phyloP scores from a whole-genome alignment of 2,797 vertebrate genomes.

The Poecilia picta region DNA sequence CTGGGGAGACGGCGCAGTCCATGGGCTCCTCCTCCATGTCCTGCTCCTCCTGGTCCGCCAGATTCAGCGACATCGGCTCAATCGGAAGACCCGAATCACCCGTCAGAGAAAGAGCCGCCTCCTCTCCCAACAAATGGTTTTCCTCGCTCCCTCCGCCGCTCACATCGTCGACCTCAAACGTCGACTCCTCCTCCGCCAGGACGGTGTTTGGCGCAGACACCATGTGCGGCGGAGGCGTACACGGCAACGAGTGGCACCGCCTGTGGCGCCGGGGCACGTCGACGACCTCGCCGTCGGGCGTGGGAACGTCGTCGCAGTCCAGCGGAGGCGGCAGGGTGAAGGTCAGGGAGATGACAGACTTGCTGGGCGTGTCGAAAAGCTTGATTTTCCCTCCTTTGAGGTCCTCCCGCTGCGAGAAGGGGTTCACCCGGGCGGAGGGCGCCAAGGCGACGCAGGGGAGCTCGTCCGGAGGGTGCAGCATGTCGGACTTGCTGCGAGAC shows the following conservation, averaged over 20 bases:
- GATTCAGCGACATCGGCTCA: conserved; percentile 62
- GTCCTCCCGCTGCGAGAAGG: conserved; percentile 94
- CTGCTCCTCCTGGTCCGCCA: conserved; percentile 41
- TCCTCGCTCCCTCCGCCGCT: conserved; percentile 18
- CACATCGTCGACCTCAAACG: background rate
- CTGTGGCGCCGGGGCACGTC: conserved; percentile 71
- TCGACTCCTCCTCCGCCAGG: conserved; percentile 38
- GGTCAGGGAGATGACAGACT: conserved; percentile 89
- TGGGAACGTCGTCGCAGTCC: conserved; percentile 66
- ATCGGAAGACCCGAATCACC: conserved; percentile 77
- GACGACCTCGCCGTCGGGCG: conserved; percentile 57
- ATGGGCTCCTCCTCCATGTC: conserved; percentile 69
- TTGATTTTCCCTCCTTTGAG: conserved; percentile 96
- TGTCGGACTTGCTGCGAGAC: conserved; percentile 88
- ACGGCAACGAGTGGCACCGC: conserved; percentile 89
- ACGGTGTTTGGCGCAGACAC: conserved; percentile 57
- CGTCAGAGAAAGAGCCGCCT: background rate
- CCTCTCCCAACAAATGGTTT: conserved; percentile 24
- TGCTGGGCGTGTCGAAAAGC: conserved; percentile 93
- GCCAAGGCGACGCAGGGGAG: conserved; percentile 48
- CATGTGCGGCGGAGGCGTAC: conserved; percentile 85
- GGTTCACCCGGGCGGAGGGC: conserved; percentile 85
- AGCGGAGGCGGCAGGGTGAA: conserved; percentile 85
- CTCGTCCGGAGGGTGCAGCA: conserved; percentile 76
- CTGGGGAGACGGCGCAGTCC: conserved; percentile 84